Percentiles rank a stretch among this genome's conserved stretches.
phyloP scores from a whole-genome alignment of 1,140 invertebrate species.

The Drosophila bipectinata region DNA sequence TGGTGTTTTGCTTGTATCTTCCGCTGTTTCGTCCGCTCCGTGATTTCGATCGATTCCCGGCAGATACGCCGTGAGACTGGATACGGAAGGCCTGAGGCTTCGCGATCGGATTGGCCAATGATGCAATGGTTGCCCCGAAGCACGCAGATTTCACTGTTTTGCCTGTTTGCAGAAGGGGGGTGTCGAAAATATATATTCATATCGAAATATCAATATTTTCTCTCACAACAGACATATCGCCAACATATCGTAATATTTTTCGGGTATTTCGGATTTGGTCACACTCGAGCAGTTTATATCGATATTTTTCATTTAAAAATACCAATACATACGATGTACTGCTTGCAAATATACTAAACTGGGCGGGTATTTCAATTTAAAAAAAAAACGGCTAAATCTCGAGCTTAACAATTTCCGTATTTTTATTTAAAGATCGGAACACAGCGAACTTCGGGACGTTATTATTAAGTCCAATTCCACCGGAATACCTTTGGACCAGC shows the following conservation, averaged over 20 bases:
- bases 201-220: neutral
- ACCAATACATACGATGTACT: too few relatives aligned
- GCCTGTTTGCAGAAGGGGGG: neutral
- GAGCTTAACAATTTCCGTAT: neutral
- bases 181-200: neutral
- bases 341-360: too few relatives aligned
- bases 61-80: neutral
- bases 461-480: constrained; percentile 73
- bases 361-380: neutral
- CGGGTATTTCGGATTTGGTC: too few relatives aligned
- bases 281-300: too few relatives aligned
- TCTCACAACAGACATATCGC: neutral
- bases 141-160: constrained; percentile 21
- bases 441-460: constrained; percentile 65
- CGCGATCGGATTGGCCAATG: neutral
- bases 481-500: constrained; percentile 65
- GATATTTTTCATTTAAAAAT: too few relatives aligned
- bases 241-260: neutral
- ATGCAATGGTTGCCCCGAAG: neutral
- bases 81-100: neutral
- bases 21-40: neutral
- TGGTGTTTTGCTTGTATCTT: constrained; percentile 25
- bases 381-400: neutral
- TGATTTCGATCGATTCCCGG: neutral
- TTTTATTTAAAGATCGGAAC: constrained; percentile 53